These are phyloP conservation scores for Cavia aperea DNA, from an alignment of 2,113 vertebrate genomes.

Conservation along the genomic window DNA sequence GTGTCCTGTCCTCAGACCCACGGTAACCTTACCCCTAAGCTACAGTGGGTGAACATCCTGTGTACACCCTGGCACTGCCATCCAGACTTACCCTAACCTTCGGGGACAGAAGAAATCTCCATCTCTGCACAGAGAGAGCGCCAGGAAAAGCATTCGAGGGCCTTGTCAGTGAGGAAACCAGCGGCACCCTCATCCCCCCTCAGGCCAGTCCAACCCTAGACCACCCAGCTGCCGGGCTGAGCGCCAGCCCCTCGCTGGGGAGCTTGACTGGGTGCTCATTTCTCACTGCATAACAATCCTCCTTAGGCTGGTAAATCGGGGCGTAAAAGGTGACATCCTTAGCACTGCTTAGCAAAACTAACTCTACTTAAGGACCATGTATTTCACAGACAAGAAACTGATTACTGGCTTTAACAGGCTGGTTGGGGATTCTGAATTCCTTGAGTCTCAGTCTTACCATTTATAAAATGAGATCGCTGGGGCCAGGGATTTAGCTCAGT, in stretches of 20 bases:
- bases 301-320: not conserved
- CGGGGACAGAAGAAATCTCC: not conserved
- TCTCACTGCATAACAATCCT: not conserved
- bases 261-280: not conserved
- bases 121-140: not conserved
- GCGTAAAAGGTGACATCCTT: fast-evolving
- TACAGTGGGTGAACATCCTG: fast-evolving
- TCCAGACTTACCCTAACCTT: not conserved
- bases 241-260: no score
- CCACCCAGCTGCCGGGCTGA: fast-evolving
- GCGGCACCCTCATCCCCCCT: not conserved
- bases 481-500: no score
- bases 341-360: not conserved
- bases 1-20: not conserved
- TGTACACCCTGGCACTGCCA: not conserved
- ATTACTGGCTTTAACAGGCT: not conserved
- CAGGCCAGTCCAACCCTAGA: not conserved
- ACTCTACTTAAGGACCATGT: not conserved
- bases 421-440: not conserved
- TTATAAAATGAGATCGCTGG: not conserved
- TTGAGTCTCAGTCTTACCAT: not conserved
- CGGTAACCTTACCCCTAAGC: fast-evolving
- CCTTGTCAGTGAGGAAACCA: not conserved
- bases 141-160: not conserved
- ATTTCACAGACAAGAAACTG: not conserved